Evolutionary conservation across 2,113 vertebrate genomes (phyloP).

Genomic region (Siphamia tubifer): DNA sequence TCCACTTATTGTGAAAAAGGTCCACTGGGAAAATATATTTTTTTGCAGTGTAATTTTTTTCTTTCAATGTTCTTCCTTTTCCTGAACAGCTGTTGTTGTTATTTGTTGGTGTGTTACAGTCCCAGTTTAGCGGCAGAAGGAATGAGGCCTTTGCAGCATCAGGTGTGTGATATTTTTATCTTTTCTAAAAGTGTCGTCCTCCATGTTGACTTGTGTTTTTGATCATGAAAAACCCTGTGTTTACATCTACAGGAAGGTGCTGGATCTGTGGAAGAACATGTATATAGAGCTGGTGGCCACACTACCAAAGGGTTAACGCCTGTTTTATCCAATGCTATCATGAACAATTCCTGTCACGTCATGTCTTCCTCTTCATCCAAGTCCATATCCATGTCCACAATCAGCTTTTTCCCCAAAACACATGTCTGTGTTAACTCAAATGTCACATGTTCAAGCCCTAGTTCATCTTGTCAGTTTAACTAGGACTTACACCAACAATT

Average conservation of each 20-base stretch:
- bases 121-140: slow-evolving; percentile 67
- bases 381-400: slow-evolving; percentile 59
- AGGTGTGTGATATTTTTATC: slow-evolving; percentile 58
- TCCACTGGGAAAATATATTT: too few species aligned
- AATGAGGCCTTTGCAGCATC: slow-evolving; percentile 54
- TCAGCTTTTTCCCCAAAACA: slow-evolving; percentile 30
- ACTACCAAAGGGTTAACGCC: slow-evolving; percentile 30
- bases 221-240: neutral
- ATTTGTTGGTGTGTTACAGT: slow-evolving; percentile 53
- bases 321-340: slow-evolving; percentile 36
- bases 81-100: slow-evolving; percentile 60
- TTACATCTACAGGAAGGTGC: slow-evolving; percentile 50
- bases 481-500: slow-evolving; percentile 12
- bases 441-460: neutral
- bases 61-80: neutral
- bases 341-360: slow-evolving; percentile 37
- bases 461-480: slow-evolving; percentile 13
- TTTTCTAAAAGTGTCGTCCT: slow-evolving; percentile 22
- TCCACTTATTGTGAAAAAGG: too few species aligned
- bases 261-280: slow-evolving; percentile 66
- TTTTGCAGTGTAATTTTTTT: too few species aligned
- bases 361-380: slow-evolving; percentile 31
- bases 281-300: slow-evolving; percentile 64
- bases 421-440: neutral
- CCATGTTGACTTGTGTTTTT: neutral